These are phyloP conservation scores for Steinernema khuongi DNA, from an alignment of 1,140 invertebrate species.

Conservation along the genomic window DNA sequence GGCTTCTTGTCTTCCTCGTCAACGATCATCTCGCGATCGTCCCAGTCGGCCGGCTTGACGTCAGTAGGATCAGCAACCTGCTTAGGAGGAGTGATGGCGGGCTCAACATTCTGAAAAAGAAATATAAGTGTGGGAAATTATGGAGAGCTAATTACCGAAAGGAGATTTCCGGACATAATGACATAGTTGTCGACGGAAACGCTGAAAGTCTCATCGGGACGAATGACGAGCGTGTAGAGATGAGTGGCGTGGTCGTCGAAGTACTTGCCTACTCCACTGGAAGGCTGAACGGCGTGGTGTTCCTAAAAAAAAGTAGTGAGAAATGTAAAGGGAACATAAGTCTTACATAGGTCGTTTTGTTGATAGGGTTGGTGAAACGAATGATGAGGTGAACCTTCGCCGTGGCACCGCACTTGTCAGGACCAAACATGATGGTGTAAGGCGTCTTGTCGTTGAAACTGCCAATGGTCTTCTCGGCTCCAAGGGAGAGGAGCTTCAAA, in stretches of 20 bases:
- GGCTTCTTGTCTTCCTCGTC: conserved; percentile 51
- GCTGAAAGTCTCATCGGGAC: conserved; percentile 76
- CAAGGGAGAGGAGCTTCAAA: conserved; percentile 74
- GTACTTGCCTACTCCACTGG: conserved; percentile 75
- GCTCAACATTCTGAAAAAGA: conserved; percentile 61
- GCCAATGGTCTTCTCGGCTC: conserved; percentile 59
- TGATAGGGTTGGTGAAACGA: conserved; percentile 85
- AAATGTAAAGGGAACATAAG: conserved; percentile 19
- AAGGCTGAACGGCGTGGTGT: conserved; percentile 74
- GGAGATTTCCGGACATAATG: conserved; percentile 47
- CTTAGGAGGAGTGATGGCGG: conserved; percentile 85
- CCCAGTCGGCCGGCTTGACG: conserved; percentile 73
- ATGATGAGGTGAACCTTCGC: conserved; percentile 95
- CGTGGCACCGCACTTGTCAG: conserved; percentile 95
- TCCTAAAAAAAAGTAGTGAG: conserved; percentile 56
- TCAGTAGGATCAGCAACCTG: conserved; percentile 92
- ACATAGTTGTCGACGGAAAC: conserved; percentile 68
- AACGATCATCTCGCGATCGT: conserved; percentile 50
- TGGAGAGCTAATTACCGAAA: conserved; percentile 31
- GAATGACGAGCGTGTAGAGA: conserved; percentile 81
- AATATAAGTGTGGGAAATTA: conserved; percentile 24
- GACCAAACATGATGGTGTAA: conserved; percentile 82
- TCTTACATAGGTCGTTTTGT: conserved; percentile 70
- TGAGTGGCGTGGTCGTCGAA: conserved; percentile 94
- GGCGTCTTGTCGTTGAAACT: conserved; percentile 90